phyloP scores from a whole-genome alignment of 2,797 vertebrate species.

The Atherinosoma microstoma region DNA sequence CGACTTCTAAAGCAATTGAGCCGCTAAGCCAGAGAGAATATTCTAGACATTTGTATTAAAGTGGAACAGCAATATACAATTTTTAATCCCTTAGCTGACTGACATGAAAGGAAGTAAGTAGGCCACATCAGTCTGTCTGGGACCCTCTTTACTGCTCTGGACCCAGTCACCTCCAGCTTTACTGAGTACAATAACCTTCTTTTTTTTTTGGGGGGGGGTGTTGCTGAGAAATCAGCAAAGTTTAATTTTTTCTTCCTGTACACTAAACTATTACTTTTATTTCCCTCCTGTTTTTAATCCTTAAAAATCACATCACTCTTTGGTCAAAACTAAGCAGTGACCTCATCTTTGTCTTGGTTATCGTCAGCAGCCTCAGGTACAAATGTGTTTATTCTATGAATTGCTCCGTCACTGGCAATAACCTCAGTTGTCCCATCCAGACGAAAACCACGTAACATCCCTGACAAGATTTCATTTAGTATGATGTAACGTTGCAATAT shows the following conservation, averaged over 20 bases:
- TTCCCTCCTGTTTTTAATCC: no score
- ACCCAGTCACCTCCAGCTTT: not conserved
- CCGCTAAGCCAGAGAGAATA: constrained; percentile 38
- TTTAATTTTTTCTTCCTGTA: no score
- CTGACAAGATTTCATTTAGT: constrained; percentile 8
- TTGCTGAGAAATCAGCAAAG: no score
- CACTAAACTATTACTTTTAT: no score
- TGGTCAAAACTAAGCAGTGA: not conserved
- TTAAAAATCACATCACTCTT: not conserved
- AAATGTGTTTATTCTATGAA: not conserved
- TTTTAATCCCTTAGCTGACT: not conserved
- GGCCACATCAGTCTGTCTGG: constrained; percentile 7
- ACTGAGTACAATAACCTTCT: not conserved
- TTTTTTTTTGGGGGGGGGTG: not conserved
- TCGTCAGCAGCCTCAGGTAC: not conserved
- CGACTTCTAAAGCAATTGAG: constrained; percentile 30
- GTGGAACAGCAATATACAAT: constrained; percentile 9
- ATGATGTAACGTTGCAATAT: constrained; percentile 1
- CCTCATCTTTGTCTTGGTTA: not conserved
- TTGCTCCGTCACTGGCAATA: not conserved
- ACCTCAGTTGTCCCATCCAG: not conserved
- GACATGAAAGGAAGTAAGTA: constrained; percentile 12
- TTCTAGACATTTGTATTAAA: constrained; percentile 31
- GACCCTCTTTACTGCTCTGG: not conserved
- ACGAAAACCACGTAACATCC: not conserved